phyloP scores from a whole-genome alignment of 2,797 vertebrate genomes.

The Tauraco hartlaubi region DNA sequence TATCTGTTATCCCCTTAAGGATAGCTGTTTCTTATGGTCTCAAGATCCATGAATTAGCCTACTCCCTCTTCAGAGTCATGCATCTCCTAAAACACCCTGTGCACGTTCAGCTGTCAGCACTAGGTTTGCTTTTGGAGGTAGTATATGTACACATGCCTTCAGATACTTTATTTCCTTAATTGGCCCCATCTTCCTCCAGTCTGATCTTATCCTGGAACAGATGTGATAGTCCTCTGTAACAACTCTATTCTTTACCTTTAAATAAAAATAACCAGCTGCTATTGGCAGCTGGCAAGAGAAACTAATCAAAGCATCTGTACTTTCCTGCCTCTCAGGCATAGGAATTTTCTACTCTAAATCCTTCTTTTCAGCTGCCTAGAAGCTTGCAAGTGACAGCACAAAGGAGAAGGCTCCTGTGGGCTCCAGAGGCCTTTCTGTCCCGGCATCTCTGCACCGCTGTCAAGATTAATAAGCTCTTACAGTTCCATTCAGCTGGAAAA shows the following conservation, averaged over 20 bases:
- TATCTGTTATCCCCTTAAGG: background rate
- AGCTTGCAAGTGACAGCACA: background rate
- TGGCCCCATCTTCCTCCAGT: background rate
- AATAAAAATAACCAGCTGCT: conserved; percentile 23
- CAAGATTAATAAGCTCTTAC: conserved; percentile 13
- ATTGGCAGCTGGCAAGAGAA: conserved; percentile 3
- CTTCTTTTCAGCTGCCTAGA: conserved; percentile 3
- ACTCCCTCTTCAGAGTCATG: background rate
- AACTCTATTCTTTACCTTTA: conserved; percentile 1
- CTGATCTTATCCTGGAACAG: background rate
- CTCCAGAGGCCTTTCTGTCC: background rate
- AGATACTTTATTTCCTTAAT: background rate
- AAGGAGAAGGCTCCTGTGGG: background rate
- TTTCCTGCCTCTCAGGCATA: conserved; percentile 5
- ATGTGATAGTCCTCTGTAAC: background rate
- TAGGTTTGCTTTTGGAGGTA: background rate
- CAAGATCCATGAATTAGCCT: background rate
- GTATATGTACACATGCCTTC: background rate
- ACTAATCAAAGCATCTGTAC: background rate
- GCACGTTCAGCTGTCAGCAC: background rate
- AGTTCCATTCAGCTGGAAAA: conserved; percentile 1
- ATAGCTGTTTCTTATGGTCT: background rate
- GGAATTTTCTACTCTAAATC: conserved; percentile 5
- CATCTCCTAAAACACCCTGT: background rate
- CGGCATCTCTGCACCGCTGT: background rate